Base-by-base conservation (phyloP, 2,797 vertebrate species). In the Sebastes glaucus region DNA sequence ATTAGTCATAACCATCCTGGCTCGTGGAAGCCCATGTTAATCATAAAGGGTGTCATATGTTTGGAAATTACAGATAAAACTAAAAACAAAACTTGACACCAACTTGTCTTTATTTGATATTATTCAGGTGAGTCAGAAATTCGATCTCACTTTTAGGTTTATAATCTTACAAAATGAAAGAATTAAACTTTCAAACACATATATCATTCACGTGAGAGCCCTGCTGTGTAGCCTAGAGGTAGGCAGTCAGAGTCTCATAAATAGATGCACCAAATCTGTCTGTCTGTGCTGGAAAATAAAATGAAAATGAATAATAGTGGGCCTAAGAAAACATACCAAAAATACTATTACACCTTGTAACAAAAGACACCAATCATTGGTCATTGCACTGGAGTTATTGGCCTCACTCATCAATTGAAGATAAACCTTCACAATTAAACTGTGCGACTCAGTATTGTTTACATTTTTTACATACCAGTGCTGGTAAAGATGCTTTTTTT, bases 1-100 rank as follows among this genome's bases (percentile, higher is more conserved):
- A 77, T 81, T 72, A 71, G 80, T 91, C 80, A 89, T 71, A 52
- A 25, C 33, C 25, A 18, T 1, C 1, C 4, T 77, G 30, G 18
- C 64, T 60, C 56, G 16, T 67, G n/a, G 11, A 69, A 57, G 20
- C 10, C 10, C 46, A 56, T 30, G 2, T 3, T 55, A 56, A 57
- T 71, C 16, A 14, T 74, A 9, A 18, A 52, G 1, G 28, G n/a
- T 33, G 22, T 30, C 11, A 28, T 6, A 25, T 77, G 10, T 59
- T 6, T 13, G 14, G 13, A 38, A 25, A 32, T 25, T 4, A 33
- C 11, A 49, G 11, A 59, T 20, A 55, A 69, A 22, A 28, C 20
- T 2, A 8, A 35, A 30, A 42, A 22, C 1, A 2, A 6, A 23
- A 61, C 18, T n/a, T 46, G 2, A 72, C 56, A 67, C 10, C 2